Conservation (phyloP, 2,113 vertebrate genomes). For the Collichthys lucidus region DNA sequence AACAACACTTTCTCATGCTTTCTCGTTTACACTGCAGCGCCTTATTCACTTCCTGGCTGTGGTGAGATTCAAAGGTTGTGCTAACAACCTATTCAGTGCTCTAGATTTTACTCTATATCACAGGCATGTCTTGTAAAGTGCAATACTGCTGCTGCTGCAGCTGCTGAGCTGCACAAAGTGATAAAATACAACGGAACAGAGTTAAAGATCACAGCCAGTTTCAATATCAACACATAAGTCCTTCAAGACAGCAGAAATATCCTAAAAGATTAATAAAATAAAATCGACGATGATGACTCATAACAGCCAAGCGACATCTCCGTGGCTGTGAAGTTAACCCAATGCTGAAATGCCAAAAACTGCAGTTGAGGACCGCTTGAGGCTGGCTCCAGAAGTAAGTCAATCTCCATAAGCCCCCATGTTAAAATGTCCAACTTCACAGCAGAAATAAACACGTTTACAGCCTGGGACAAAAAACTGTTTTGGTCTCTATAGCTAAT, state of each 20-base stretch:
- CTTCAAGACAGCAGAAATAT: not conserved
- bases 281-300: no score
- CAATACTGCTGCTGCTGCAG: not conserved
- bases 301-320: not conserved
- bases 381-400: no score
- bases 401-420: no score
- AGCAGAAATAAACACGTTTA: no score
- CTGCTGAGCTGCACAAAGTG: not conserved
- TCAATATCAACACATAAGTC: not conserved
- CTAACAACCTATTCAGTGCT: not conserved
- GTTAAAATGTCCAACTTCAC: no score
- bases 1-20: not conserved
- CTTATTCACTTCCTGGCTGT: constrained; percentile 8
- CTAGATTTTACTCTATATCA: not conserved
- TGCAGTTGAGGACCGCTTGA: no score
- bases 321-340: no score
- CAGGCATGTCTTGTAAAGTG: no score
- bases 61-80: not conserved
- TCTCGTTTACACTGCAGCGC: not conserved
- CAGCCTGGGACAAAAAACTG: no score
- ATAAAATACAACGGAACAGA: not conserved
- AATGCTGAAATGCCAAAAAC: no score
- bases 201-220: not conserved
- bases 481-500: no score
- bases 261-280: not conserved